Conservation (phyloP, 2,888 invertebrate species). For the Apoderus coryli region DNA sequence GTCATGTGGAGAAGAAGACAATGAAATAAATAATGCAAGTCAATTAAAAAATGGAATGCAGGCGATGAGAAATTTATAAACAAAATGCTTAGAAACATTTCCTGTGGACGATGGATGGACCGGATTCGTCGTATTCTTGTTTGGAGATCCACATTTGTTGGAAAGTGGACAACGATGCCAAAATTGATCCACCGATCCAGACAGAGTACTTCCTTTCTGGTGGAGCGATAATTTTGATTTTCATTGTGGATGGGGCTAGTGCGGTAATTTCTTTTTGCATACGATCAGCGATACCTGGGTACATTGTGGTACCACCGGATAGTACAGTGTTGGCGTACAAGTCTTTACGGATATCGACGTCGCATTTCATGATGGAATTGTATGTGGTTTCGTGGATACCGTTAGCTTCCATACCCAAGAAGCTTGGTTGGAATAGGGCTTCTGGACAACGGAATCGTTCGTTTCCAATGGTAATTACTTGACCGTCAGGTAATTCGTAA, state of each 20-base stretch:
- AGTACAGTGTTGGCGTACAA: slow-evolving; percentile 90
- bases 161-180: slow-evolving; percentile 84
- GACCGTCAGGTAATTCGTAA: slow-evolving; percentile 87
- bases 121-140: slow-evolving; percentile 94
- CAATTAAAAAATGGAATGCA: too few relatives aligned
- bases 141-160: slow-evolving; percentile 95
- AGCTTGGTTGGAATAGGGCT: slow-evolving; percentile 86
- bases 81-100: slow-evolving; percentile 77
- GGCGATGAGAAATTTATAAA: too few relatives aligned
- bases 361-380: slow-evolving; percentile 97
- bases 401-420: slow-evolving; percentile 78
- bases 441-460: slow-evolving; percentile 94
- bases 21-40: too few relatives aligned
- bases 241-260: slow-evolving; percentile 80
- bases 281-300: slow-evolving; percentile 81
- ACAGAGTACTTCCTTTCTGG: slow-evolving; percentile 91
- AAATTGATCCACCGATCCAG: slow-evolving; percentile 87
- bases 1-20: too few relatives aligned
- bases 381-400: slow-evolving; percentile 84
- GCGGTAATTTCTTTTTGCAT: slow-evolving; percentile 80
- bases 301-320: slow-evolving; percentile 91
- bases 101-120: slow-evolving; percentile 92
- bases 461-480: slow-evolving; percentile 84
- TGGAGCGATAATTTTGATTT: slow-evolving; percentile 87
- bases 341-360: slow-evolving; percentile 93